Base-by-base conservation (phyloP, 2,888 invertebrate species). In the Oscheius onirici region DNA sequence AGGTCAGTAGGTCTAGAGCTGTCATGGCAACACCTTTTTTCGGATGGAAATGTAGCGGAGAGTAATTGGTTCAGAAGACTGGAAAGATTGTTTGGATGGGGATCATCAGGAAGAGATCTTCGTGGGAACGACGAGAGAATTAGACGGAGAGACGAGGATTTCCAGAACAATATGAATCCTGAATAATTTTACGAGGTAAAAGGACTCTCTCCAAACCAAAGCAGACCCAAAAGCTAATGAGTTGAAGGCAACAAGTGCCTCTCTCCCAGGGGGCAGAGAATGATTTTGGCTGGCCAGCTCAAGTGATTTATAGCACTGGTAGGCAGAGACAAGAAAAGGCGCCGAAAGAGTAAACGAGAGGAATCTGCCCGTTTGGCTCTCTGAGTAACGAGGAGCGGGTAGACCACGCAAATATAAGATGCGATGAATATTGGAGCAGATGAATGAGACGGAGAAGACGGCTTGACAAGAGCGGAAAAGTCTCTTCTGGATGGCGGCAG, bases 371-470 rank as follows among this genome's bases (percentile, higher is more conserved):
- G 34, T 3, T 34, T 34, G 34, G 34, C 3, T 6, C 3, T 34
- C 34, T 34, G 34, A 34, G 43, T 46, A 46, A 46, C 46, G 46
- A 46, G 17, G 55, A n/a, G 55, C 34, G 40, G 61, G 46, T 46
- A 49, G 49, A 49, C 49, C 46, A 63, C 41, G 63, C 63, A 63
- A 61, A 61, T 61, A 61, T 61, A 61, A 61, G 61, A 63, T 63
- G 63, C 63, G 63, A 63, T 63, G 63, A 63, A 63, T 63, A 63
- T 63, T 46, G 46, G 49, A 63, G 63, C 28, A 63, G 61, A 61
- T 44, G 61, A 24, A 61, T 46, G 61, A 61, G 63, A 26, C 17
- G 55, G 58, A 58, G 40, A 41, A 58, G 17, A 41, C 10, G 8
- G 58, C 13, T 1, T 34, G 34, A 15, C 28, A 13, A 46, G n/a